Evolutionary conservation across 1,140 invertebrate genomes (phyloP).

Genomic region (Asbolus verrucosus): DNA sequence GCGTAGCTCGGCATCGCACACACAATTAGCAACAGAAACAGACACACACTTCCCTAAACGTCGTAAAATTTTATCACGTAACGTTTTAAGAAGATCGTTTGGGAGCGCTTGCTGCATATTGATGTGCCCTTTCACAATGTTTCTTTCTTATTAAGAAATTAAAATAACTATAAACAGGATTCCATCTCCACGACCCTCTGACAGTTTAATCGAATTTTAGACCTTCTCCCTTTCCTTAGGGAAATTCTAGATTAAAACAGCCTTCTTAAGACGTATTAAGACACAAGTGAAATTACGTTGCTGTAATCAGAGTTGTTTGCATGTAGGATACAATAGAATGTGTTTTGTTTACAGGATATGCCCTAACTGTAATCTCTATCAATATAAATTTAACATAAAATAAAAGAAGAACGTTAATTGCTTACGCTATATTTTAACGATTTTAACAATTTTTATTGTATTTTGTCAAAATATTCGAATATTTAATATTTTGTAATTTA

Average conservation of each 20-base stretch:
- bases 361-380: no score
- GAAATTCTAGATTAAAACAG: slow-evolving; percentile 18
- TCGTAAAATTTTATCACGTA: slow-evolving; percentile 28
- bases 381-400: no score
- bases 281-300: slow-evolving; percentile 19
- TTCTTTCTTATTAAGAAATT: slow-evolving; percentile 36
- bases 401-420: no score
- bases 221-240: slow-evolving; percentile 11
- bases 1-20: slow-evolving; percentile 11
- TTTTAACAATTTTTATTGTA: no score
- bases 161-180: slow-evolving; percentile 34
- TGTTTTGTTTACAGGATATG: no score
- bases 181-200: not conserved
- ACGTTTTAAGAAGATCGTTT: slow-evolving; percentile 31
- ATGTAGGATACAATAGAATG: no score
- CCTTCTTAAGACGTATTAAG: slow-evolving; percentile 11
- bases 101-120: slow-evolving; percentile 5
- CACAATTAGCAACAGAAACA: slow-evolving; percentile 32
- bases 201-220: slow-evolving; percentile 26
- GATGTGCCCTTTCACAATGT: slow-evolving; percentile 19
- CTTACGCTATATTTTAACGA: no score
- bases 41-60: slow-evolving; percentile 22
- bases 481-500: no score
- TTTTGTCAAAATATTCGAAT: no score
- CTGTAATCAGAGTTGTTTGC: no score